A percentile compares a stretch with the other conserved stretches of the same genome.
phyloP scores from a whole-genome alignment of 2,797 vertebrate genomes.

The Triplophysa bombifrons region DNA sequence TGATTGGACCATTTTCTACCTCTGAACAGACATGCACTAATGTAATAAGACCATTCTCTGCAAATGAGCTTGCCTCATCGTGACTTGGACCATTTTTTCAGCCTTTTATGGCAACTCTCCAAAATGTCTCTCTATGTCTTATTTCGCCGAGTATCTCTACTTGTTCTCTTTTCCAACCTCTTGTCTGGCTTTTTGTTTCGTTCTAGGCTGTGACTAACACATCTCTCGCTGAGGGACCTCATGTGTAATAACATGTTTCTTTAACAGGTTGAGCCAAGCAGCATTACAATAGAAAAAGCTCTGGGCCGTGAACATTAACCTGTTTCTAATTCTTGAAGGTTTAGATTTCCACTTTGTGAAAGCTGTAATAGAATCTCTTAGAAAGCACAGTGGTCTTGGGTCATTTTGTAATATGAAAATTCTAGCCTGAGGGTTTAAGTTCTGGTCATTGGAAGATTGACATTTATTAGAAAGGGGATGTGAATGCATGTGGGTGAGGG shows the following conservation, averaged over 20 bases:
- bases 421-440: conserved; percentile 1
- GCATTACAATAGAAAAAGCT: conserved; percentile 29
- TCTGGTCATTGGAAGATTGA: conserved; percentile 9
- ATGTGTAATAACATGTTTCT: conserved; percentile 49
- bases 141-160: conserved; percentile 56
- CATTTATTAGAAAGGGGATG: conserved; percentile 3
- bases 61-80: conserved; percentile 52
- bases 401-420: conserved; percentile 25
- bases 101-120: conserved; percentile 58
- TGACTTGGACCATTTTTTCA: conserved; percentile 65
- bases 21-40: conserved; percentile 63
- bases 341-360: conserved; percentile 9
- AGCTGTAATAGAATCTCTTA: neutral
- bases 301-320: conserved; percentile 1
- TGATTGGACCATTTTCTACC: conserved; percentile 65
- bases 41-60: conserved; percentile 68
- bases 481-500: conserved; percentile 7
- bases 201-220: conserved; percentile 61
- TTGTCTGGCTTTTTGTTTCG: conserved; percentile 63
- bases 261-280: conserved; percentile 55
- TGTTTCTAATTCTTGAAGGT: conserved; percentile 16
- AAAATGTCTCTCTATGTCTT: conserved; percentile 37
- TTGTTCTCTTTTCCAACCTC: conserved; percentile 22
- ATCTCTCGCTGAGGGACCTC: conserved; percentile 52
- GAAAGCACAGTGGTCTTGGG: conserved; percentile 1